Conservation (phyloP, 1,140 invertebrate genomes). For the Littorina saxatilis region DNA sequence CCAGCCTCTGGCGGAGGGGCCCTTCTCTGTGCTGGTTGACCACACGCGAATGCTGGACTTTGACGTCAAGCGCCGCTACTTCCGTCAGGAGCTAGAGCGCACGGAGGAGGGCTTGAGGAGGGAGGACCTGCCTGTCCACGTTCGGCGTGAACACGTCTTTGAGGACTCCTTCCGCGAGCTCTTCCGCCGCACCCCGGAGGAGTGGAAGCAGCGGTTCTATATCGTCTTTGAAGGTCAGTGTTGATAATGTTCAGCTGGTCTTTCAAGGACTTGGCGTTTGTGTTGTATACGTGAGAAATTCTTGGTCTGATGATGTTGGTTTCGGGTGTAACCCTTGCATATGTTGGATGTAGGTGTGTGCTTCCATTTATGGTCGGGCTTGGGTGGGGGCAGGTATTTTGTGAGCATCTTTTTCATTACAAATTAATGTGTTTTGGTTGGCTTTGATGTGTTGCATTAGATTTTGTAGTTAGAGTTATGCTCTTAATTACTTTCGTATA, state of each 20-base stretch:
- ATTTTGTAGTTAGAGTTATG: no score
- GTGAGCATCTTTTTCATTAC: no score
- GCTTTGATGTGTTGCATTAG: no score
- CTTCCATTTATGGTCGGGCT: no score
- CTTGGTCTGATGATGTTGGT: no score
- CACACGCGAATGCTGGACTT: constrained; percentile 94
- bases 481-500: no score
- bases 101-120: constrained; percentile 80
- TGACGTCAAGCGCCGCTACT: constrained; percentile 94
- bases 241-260: no score
- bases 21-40: constrained; percentile 92
- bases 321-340: no score
- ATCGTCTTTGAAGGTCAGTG: constrained; percentile 92
- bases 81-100: constrained; percentile 90
- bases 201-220: constrained; percentile 97
- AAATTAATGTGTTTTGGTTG: no score
- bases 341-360: no score
- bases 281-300: no score
- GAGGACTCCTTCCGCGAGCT: constrained; percentile 94
- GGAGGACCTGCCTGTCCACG: constrained; percentile 94
- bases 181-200: constrained; percentile 88
- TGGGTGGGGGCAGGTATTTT: no score
- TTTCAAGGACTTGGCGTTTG: neutral
- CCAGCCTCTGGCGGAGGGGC: constrained; percentile 88
- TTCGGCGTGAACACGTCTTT: constrained; percentile 90